Evolutionary conservation across 2,888 invertebrate species (phyloP).

Genomic region (Drosophila buzzatii): DNA sequence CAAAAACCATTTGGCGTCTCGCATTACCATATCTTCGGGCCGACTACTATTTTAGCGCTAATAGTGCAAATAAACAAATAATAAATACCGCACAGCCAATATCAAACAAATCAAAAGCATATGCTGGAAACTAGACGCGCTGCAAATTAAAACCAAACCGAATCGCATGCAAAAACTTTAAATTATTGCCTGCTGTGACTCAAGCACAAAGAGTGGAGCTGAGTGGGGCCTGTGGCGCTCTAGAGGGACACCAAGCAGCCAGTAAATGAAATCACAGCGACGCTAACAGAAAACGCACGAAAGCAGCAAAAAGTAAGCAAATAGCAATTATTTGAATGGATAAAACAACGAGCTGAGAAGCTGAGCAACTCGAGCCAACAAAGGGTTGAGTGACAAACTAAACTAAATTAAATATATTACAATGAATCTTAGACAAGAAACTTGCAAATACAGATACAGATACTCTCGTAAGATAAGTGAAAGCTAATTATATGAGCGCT

Average conservation of each 20-base stretch:
- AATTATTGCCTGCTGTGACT: conserved; percentile 21
- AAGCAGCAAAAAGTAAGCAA: conserved; percentile 35
- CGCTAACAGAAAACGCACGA: conserved; percentile 50
- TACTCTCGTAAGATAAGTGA: neutral
- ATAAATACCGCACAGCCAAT: conserved; percentile 25
- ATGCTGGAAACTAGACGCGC: conserved; percentile 31
- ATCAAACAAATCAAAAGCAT: conserved; percentile 28
- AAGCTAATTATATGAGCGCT: neutral
- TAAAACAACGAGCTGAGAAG: neutral
- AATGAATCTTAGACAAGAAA: too few relatives aligned
- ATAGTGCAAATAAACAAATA: conserved; percentile 56
- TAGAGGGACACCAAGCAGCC: neutral
- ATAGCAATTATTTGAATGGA: conserved; percentile 46
- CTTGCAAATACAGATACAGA: neutral
- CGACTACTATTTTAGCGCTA: conserved; percentile 46
- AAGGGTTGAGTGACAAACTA: neutral
- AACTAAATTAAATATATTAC: neutral
- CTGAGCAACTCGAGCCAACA: conserved; percentile 1
- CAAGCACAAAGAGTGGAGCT: neutral
- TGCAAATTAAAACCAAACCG: conserved; percentile 26
- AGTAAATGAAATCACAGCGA: conserved; percentile 56
- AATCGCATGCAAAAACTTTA: conserved; percentile 39
- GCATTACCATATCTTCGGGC: conserved; percentile 52
- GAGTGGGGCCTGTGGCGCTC: neutral
- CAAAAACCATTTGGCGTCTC: conserved; percentile 76